Evolutionary conservation across 2,797 vertebrate genomes (phyloP).

Genomic region (Avahi laniger): DNA sequence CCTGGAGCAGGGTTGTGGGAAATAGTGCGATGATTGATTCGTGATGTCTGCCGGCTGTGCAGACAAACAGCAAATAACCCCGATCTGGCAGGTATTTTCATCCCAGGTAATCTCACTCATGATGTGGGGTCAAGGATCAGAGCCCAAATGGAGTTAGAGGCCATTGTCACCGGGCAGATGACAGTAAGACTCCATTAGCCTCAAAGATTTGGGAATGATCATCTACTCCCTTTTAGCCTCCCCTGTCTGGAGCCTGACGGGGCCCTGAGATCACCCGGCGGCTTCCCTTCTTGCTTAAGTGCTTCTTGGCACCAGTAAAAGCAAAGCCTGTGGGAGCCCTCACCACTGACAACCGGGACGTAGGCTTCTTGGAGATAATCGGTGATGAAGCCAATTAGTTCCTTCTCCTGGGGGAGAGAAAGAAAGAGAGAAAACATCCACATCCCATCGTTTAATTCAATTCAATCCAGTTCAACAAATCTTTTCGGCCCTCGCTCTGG

Average conservation of each 20-base stretch:
- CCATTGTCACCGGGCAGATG: background rate
- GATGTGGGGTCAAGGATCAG: background rate
- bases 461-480: background rate
- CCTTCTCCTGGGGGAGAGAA: constrained; percentile 55
- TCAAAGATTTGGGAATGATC: background rate
- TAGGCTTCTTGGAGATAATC: constrained; percentile 48
- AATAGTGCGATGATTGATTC: background rate
- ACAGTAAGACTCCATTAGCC: background rate
- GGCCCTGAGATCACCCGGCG: background rate
- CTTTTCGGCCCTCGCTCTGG: background rate
- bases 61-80: background rate
- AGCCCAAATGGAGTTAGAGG: background rate
- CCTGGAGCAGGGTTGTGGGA: background rate
- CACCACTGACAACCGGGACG: constrained; percentile 65
- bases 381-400: constrained; percentile 29
- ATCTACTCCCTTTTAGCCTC: background rate
- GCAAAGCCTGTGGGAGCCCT: background rate
- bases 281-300: background rate
- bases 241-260: no score
- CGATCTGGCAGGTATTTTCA: background rate
- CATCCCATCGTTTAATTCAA: background rate
- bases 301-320: background rate
- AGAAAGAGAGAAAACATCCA: background rate
- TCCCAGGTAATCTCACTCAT: background rate
- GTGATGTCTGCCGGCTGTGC: background rate